Conservation (phyloP, 2,888 invertebrate genomes). For the Melikaiella ostensackeni region DNA sequence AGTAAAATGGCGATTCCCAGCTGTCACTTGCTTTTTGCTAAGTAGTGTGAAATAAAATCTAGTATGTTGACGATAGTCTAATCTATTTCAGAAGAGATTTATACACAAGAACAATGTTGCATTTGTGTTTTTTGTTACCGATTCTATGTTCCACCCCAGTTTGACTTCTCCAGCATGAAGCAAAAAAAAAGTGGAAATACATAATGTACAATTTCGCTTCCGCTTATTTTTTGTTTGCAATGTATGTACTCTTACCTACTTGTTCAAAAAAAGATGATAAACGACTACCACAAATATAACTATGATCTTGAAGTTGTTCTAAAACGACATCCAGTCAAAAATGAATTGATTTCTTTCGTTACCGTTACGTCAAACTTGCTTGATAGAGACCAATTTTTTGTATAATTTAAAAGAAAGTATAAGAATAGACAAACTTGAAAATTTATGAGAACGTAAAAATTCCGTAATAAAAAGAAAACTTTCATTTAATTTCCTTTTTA, state of each 20-base stretch:
- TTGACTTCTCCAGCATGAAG: too few relatives aligned
- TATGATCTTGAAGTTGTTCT: not conserved
- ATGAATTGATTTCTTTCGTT: not conserved
- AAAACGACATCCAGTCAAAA: not conserved
- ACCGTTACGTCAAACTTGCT: not conserved
- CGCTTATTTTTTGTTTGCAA: not conserved
- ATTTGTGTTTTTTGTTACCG: too few relatives aligned
- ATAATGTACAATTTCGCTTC: not conserved
- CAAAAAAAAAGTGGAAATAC: slow-evolving; percentile 37
- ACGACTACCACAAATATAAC: not conserved
- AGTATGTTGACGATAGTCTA: too few relatives aligned
- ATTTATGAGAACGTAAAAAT: not conserved
- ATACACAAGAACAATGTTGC: too few relatives aligned
- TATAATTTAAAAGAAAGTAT: too few relatives aligned
- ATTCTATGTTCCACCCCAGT: too few relatives aligned
- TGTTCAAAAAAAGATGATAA: not conserved
- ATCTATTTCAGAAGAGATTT: too few relatives aligned
- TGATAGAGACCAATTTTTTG: not conserved
- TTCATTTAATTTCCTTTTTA: not conserved
- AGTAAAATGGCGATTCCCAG: too few relatives aligned
- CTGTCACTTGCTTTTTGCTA: too few relatives aligned
- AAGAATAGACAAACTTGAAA: not conserved
- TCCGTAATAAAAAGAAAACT: not conserved
- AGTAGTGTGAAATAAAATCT: too few relatives aligned
- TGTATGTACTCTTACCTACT: not conserved